A percentile compares a stretch with the other conserved stretches of the same genome.
Conservation (phyloP, 2,797 vertebrate species). For the Eremophila alpestris region DNA sequence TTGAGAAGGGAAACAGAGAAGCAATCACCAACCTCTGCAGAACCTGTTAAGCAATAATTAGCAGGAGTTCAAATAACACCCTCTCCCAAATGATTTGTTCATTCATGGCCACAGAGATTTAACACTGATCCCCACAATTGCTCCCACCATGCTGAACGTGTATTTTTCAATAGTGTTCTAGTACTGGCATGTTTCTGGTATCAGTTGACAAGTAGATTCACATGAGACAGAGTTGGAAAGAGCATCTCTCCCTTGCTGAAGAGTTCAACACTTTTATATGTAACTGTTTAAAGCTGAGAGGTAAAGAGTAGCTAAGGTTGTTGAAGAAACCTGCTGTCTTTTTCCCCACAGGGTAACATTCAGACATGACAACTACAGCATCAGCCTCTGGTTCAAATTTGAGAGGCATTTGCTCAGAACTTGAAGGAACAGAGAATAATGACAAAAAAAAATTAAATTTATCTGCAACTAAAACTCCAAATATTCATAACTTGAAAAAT, state of each 20-base stretch:
- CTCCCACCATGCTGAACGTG: background rate
- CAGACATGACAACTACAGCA: background rate
- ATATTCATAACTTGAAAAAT: background rate
- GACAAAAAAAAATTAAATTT: background rate
- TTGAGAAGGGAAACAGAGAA: background rate
- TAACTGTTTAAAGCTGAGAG: constrained; percentile 27
- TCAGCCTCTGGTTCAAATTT: background rate
- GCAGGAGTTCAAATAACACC: background rate
- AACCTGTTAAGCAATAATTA: background rate
- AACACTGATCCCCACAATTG: background rate
- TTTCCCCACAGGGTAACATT: background rate
- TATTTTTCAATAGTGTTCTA: background rate
- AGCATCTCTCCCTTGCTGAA: background rate
- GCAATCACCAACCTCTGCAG: background rate
- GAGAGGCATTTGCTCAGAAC: background rate
- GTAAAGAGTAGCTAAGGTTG: constrained; percentile 12
- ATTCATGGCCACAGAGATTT: background rate
- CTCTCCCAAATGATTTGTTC: background rate
- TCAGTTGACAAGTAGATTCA: background rate
- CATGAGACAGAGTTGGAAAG: background rate
- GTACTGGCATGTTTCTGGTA: background rate
- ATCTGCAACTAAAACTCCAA: background rate
- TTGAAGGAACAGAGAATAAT: background rate
- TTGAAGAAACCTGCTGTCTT: background rate
- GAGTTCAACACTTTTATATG: background rate